phyloP scores from a whole-genome alignment of 2,888 invertebrate genomes.

The Morinoia aosen region DNA sequence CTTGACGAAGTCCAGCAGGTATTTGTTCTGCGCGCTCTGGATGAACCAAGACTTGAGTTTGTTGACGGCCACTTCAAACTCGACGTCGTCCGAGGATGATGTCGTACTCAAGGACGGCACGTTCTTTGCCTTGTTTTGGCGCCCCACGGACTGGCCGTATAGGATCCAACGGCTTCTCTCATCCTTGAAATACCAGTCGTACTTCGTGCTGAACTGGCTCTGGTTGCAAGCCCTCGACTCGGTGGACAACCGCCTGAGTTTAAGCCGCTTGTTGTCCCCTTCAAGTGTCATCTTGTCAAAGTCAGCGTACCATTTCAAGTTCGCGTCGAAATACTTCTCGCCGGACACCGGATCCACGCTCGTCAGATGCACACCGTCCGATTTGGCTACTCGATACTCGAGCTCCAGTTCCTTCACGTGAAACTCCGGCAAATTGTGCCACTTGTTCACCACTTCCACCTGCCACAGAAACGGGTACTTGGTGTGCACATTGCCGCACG shows the following conservation, averaged over 20 bases:
- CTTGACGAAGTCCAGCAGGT: conserved; percentile 54
- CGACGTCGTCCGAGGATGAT: neutral
- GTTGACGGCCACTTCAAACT: neutral
- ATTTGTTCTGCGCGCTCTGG: neutral
- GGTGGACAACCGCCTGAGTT: neutral
- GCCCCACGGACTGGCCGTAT: neutral
- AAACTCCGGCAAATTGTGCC: conserved; percentile 26
- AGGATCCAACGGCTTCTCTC: neutral
- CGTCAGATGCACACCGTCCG: neutral
- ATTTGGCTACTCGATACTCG: neutral
- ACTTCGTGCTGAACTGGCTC: neutral
- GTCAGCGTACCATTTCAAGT: neutral
- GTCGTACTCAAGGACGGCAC: neutral
- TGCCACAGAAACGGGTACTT: conserved; percentile 42
- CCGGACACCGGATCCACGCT: neutral
- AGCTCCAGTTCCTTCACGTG: conserved; percentile 5
- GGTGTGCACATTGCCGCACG: neutral
- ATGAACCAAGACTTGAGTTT: neutral
- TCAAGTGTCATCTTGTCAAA: conserved; percentile 13
- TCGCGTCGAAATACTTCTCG: neutral
- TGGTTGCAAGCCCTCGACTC: neutral
- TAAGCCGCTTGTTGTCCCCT: neutral
- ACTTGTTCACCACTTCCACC: neutral
- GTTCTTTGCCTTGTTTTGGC: neutral
- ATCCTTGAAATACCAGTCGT: conserved; percentile 37